Evolutionary conservation across 2,888 invertebrate species (phyloP), one percentile per base, ranked within the genome.

Genomic region (Tholera decimalis): DNA sequence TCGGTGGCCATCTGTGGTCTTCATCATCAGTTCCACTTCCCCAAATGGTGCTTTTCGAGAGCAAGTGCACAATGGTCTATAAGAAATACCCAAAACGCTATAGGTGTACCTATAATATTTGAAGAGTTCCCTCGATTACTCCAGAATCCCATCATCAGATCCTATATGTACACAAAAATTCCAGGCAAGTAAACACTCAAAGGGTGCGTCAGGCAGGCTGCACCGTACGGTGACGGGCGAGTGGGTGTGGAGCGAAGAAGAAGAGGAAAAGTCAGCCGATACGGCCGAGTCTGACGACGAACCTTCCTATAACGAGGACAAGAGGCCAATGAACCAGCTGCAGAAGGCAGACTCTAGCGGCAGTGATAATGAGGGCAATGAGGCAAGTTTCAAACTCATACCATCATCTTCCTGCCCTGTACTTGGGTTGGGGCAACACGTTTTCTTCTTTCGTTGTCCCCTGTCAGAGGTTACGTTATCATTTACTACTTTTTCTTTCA

Each of bases 191-290:
- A 93, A 91, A 66, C 83, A 88, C 33, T 90, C 91, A 47, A 80
- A 89, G 7, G 91, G 98, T 1, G 97, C 98, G 0, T 97, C 97
- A 3, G 97, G 98, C 1, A 96, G 97, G 8, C 93, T 98, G 37
- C 98, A 98, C 89, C 97, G 99, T 79, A 99, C 98, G 0, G 97
- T 98, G 65, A 98, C 98, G 0, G 99, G 99, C 0, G 98, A 98
- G 87, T 99, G 99, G 99, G 98, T 98, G 59, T 99, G 99, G 99
- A 98, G 98, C 18, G 98, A 98, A 72, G 98, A 98, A 83, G 99
- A 99, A 82, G 92, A 91, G 0, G 87, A 87, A 5, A 72, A 39
- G 4, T 24, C 28, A 0, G 60, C 49, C 0, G 84, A 81, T 0
- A 69, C 53, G 0, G 30, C 53, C 0, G 88, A 87, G 0, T 88